Evolutionary conservation across 2,888 invertebrate species (phyloP).

Genomic region (Thelaira solivaga): DNA sequence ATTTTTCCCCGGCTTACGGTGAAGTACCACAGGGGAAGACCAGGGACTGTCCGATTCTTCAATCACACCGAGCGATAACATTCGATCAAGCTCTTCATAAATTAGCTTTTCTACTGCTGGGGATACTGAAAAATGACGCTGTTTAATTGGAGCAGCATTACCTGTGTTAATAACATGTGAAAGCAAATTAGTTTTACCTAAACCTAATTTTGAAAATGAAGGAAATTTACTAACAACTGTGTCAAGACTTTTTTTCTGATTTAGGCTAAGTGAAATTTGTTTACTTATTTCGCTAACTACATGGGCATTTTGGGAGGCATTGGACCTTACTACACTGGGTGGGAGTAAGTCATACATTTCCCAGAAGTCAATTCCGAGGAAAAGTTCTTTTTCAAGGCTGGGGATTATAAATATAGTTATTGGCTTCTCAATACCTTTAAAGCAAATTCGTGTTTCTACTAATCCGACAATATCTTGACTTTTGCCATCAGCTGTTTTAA

Average conservation of each 20-base stretch:
- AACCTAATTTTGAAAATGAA: background rate
- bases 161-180: constrained; percentile 59
- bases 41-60: background rate
- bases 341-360: background rate
- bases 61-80: background rate
- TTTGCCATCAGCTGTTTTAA: no score
- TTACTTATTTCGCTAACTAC: background rate
- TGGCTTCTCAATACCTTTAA: background rate
- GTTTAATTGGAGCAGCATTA: constrained; percentile 53
- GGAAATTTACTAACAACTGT: background rate
- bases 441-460: background rate
- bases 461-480: no score
- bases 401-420: background rate
- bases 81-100: background rate
- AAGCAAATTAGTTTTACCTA: constrained; percentile 31
- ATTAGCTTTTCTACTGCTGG: background rate
- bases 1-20: background rate
- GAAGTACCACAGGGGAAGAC: constrained; percentile 20
- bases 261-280: background rate
- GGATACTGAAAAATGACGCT: constrained; percentile 56
- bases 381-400: background rate
- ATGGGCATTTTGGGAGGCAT: no score
- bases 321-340: background rate
- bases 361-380: background rate
- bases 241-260: background rate